A percentile compares a stretch with the other conserved stretches of the same genome.
phyloP scores from a whole-genome alignment of 2,797 vertebrate species.

The Gallinago nigripennis region DNA sequence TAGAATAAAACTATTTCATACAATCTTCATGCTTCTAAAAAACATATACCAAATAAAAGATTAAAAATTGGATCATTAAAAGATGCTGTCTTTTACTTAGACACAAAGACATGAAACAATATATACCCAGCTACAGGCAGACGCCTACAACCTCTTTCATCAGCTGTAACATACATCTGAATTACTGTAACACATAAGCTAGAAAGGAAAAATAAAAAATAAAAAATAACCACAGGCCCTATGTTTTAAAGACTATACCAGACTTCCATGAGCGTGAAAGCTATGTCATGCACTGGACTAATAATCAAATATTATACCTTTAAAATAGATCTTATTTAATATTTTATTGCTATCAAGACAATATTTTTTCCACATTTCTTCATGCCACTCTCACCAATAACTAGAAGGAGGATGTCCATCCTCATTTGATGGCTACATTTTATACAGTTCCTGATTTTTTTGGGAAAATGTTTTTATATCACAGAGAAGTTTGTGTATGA shows the following conservation, averaged over 20 bases:
- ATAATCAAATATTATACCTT: background rate
- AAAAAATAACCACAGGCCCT: background rate
- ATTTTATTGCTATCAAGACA: background rate
- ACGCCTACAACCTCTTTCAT: background rate
- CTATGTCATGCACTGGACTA: background rate
- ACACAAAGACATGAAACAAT: background rate
- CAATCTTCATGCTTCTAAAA: background rate
- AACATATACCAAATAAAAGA: background rate
- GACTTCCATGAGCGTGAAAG: background rate
- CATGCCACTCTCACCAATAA: background rate
- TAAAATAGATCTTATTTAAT: background rate
- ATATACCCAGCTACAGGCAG: background rate
- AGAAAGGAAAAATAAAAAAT: background rate
- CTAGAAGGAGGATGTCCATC: background rate
- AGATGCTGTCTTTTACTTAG: background rate
- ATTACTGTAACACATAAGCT: background rate
- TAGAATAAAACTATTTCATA: background rate
- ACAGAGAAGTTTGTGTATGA: conserved; percentile 1
- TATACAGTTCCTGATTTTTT: background rate
- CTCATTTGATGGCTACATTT: background rate
- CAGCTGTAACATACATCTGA: background rate
- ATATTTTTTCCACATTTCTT: background rate
- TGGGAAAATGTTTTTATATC: background rate
- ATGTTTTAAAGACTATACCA: background rate
- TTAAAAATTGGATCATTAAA: background rate